Percentiles rank a stretch among this genome's conserved stretches.
These are phyloP conservation scores for Contarinia nasturtii DNA, from an alignment of 1,140 invertebrate species.

Conservation along the genomic window DNA sequence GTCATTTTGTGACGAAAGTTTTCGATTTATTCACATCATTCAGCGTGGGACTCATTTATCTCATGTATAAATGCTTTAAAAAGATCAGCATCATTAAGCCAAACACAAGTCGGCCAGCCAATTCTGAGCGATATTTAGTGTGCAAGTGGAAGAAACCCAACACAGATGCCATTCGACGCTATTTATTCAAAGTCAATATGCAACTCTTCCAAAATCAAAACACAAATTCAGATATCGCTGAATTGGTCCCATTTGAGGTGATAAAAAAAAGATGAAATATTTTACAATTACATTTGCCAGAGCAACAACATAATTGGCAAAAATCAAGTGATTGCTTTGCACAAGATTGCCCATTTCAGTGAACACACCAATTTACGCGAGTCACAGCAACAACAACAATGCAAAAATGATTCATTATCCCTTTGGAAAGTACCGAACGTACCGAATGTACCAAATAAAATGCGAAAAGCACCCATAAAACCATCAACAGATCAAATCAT, in stretches of 20 bases:
- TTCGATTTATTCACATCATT: slow-evolving; percentile 94
- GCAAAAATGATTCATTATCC: slow-evolving; percentile 50
- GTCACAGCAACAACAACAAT: slow-evolving; percentile 42
- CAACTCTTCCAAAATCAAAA: slow-evolving; percentile 27
- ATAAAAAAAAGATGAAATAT: slow-evolving; percentile 44
- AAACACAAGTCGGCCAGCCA: slow-evolving; percentile 91
- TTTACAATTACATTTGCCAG: slow-evolving; percentile 56
- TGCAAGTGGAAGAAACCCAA: slow-evolving; percentile 57
- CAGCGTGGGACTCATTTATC: slow-evolving; percentile 79
- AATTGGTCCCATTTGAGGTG: slow-evolving; percentile 53
- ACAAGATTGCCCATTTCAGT: slow-evolving; percentile 63
- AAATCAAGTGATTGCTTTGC: slow-evolving; percentile 54
- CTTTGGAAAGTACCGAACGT: too few relatives aligned
- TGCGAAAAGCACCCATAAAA: slow-evolving; percentile 26
- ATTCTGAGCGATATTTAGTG: slow-evolving; percentile 92
- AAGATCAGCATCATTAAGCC: slow-evolving; percentile 81
- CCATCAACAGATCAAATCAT: slow-evolving; percentile 24
- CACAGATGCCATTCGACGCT: slow-evolving; percentile 36
- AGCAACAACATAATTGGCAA: slow-evolving; percentile 65
- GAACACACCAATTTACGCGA: slow-evolving; percentile 53
- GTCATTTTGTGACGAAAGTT: slow-evolving; percentile 91
- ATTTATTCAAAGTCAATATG: slow-evolving; percentile 50
- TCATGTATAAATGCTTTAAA: slow-evolving; percentile 85
- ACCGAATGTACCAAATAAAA: slow-evolving; percentile 31
- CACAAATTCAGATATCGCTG: slow-evolving; percentile 27